These are phyloP conservation scores for Caenorhabditis brenneri DNA, from an alignment of 1,140 invertebrate species.

Conservation along the genomic window DNA sequence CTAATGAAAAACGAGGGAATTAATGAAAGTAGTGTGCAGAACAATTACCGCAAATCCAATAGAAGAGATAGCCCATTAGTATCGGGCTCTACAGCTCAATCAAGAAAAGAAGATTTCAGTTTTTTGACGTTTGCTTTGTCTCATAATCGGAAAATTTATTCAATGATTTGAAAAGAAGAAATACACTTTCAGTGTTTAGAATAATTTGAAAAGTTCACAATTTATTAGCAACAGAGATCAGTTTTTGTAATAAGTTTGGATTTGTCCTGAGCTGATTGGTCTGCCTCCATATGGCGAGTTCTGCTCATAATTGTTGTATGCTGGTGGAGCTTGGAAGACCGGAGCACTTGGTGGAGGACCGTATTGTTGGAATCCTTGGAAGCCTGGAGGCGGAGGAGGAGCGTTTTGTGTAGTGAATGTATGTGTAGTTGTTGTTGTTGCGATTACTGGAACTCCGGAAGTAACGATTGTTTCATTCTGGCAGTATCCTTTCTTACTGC, in stretches of 20 bases:
- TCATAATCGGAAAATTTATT: too few species aligned
- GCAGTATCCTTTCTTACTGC: neutral
- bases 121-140: too few species aligned
- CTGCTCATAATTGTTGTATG: slow-evolving; percentile 10
- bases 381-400: slow-evolving; percentile 1
- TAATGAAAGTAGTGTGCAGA: too few species aligned
- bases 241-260: neutral
- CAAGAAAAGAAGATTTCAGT: too few species aligned
- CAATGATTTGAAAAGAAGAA: too few species aligned
- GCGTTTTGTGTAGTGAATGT: neutral
- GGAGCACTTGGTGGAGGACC: slow-evolving; percentile 9
- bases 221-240: neutral
- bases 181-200: too few species aligned
- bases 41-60: too few species aligned
- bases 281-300: slow-evolving; percentile 3
- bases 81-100: too few species aligned
- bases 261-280: neutral
- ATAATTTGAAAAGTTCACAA: neutral
- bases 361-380: neutral
- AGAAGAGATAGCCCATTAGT: too few species aligned
- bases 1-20: too few species aligned
- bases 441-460: neutral
- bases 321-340: neutral
- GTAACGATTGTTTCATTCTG: neutral
- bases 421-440: neutral